Evolutionary conservation across 2,113 vertebrate species (phyloP), one percentile per base, ranked within the genome.

Genomic region (Antigone vipio): DNA sequence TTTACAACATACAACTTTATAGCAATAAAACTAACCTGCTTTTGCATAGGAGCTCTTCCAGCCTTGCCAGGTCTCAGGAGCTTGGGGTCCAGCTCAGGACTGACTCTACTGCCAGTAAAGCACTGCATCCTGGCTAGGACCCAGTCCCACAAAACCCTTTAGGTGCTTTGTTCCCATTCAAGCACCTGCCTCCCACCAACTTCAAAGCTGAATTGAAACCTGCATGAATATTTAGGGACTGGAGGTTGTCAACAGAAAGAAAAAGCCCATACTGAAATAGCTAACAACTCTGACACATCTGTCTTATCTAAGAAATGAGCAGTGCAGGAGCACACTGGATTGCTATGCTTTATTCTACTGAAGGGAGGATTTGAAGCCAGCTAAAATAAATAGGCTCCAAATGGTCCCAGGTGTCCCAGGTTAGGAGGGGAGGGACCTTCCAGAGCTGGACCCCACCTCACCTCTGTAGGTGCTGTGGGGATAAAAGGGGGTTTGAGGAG

Each of bases 171-270:
- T 71, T 95, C 77, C 60, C 62, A 60, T 67, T 85, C 52, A 71
- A 77, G 73, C 73, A 81, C 86, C 84, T 78, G 44, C 84, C 73
- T 95, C 87, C 89, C 74, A 88, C 89, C 11, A 22, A 3, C 80
- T 85, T 50, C 77, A 85, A 62, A 74, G 66, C 52, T 73, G 56
- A 91, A 85, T 62, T 74, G 10, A 85, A 95, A n/a, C 84, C 80
- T n/a, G 6, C 40, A 73, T 64, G 86, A 94, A 92, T 89, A 93
- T 91, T 93, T 89, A 92, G 73, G 81, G 29, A 15, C 62, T 91
- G 42, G 74, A 89, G 40, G 9, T 2, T 95, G 84, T 26, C 60
- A 81, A 14, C 69, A 7, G 1, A 56, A 78, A 74, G 42, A 76
- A 79, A 66, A 50, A n/a, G 19, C 74, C 45, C 23, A 7, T 32